phyloP scores from a whole-genome alignment of 2,888 invertebrate genomes.

The Tachystola acroxantha region DNA sequence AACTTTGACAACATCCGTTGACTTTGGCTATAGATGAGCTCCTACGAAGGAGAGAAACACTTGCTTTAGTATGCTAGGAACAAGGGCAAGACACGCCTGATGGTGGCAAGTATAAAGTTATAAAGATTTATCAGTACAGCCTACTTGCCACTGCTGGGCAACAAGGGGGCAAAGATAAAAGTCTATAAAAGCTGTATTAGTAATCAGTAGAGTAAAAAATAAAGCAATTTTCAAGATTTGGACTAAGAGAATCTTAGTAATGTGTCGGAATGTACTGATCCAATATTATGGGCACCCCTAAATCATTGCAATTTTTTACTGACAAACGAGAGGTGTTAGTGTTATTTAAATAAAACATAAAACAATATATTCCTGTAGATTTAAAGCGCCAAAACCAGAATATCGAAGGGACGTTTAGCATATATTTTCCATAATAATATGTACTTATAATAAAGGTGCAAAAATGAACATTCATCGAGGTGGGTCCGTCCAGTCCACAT shows the following conservation, averaged over 20 bases:
- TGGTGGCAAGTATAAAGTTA: background rate
- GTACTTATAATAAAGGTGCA: slow-evolving; percentile 9
- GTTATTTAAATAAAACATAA: too few relatives aligned
- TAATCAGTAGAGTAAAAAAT: background rate
- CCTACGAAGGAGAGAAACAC: slow-evolving; percentile 74
- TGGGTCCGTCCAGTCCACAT: slow-evolving; percentile 19
- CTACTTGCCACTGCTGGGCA: background rate
- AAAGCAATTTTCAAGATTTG: too few relatives aligned
- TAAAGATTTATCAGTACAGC: background rate
- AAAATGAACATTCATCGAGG: slow-evolving; percentile 21
- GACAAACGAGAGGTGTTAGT: too few relatives aligned
- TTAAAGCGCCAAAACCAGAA: too few relatives aligned
- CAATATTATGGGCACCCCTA: too few relatives aligned
- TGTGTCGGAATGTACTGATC: too few relatives aligned
- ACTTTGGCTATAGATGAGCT: slow-evolving; percentile 78
- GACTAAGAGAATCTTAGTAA: too few relatives aligned
- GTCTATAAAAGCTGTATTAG: background rate
- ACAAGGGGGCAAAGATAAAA: background rate
- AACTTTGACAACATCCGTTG: slow-evolving; percentile 78
- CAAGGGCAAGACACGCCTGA: slow-evolving; percentile 50
- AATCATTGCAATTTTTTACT: too few relatives aligned
- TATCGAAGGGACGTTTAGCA: slow-evolving; percentile 1
- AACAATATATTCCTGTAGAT: too few relatives aligned
- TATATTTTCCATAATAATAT: slow-evolving; percentile 4
- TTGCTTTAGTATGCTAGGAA: slow-evolving; percentile 65